Conservation (phyloP, 1,140 invertebrate species). For the Callitettix versicolor region DNA sequence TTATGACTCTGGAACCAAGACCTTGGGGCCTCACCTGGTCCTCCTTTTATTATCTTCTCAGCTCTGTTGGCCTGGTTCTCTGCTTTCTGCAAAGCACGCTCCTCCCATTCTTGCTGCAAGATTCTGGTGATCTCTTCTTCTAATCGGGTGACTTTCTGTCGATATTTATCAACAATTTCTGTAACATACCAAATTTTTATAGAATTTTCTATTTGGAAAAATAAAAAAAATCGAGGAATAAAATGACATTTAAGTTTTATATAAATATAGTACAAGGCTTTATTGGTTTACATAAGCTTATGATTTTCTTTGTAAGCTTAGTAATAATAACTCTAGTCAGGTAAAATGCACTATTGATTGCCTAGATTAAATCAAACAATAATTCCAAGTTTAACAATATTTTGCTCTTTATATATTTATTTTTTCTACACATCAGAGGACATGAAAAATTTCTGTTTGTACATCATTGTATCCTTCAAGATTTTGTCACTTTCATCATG, state of each 20-base stretch:
- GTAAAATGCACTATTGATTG: no score
- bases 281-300: background rate
- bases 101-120: conserved; percentile 72
- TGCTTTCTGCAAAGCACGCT: conserved; percentile 67
- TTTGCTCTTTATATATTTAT: no score
- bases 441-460: no score
- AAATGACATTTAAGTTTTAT: background rate
- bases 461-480: no score
- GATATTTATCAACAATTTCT: conserved; percentile 82
- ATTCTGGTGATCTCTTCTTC: conserved; percentile 72
- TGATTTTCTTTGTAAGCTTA: background rate
- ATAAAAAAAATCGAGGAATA: background rate
- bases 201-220: no score
- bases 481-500: no score
- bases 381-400: no score
- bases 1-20: conserved; percentile 84
- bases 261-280: background rate
- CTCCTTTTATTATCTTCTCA: conserved; percentile 57
- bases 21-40: conserved; percentile 37
- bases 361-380: no score
- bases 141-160: conserved; percentile 55
- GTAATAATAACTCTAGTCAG: background rate
- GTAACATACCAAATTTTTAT: no score
- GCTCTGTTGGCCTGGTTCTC: conserved; percentile 76
- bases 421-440: no score